Base-by-base conservation (phyloP, 2,888 invertebrate genomes). In the Aleiodes testaceus region DNA sequence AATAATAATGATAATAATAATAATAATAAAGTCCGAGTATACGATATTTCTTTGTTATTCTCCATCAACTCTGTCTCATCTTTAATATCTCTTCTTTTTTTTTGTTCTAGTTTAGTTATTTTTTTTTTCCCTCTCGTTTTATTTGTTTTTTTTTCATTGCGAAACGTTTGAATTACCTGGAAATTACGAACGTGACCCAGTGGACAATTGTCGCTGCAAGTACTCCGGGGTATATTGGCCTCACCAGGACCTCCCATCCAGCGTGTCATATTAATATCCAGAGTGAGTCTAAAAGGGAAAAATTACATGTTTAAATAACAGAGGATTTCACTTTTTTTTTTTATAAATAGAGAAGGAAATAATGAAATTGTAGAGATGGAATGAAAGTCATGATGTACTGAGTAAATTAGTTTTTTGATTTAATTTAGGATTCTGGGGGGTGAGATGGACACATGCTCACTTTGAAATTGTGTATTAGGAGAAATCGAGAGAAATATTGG, bases 171-270 rank as follows among this genome's bases (percentile, higher is more conserved):
- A 52, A 81, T 82, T 80, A 89, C 90, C 87, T 90, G 89, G 82
- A 88, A 90, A 83, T 91, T 91, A 53, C 90, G 86, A 42, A 91
- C 89, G 81, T 90, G 89, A 6, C 92, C 92, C 20, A 89, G 84
- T 11, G 89, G 89, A 79, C 93, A 93, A 44, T 90, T 89, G 74
- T 90, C 90, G 79, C 91, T 92, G 87, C 93, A 93, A 42, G 91
- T 89, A 53, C 92, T 92, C 66, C 84, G 87, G 1, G 89, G 89
- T 66, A 87, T 86, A 69, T 87, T 85, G 49, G 80, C 79, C 61
- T 87, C 87, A 22, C 88, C 88, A 45, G 77, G 74, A n/a, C 85
- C 85, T 12, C 79, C 78, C 50, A 79, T 83, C 90, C 90, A 91
- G 72, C 85, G 84, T 47, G 90, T 85, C 78, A 87, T 87, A 61